Base-by-base conservation (phyloP, 2,797 vertebrate genomes). In the Schizothorax lantsangensis region DNA sequence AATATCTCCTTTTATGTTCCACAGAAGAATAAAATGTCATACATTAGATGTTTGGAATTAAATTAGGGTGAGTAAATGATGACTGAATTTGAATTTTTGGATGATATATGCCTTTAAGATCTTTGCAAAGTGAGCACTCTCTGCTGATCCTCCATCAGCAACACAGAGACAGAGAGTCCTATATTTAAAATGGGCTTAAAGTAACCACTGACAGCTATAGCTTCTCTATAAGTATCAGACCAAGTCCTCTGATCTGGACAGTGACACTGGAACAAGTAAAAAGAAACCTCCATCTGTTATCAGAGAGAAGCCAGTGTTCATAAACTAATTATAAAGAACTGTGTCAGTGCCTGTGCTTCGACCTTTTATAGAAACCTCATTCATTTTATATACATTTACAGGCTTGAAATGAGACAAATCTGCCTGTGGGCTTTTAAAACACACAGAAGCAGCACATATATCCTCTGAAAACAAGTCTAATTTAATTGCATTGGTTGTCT, bases 141-240 rank as follows among this genome's bases (percentile, higher is more conserved):
- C 38, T 54, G 54, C 64, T 43, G 54, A 64, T 30, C 74, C 52
- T 26, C 72, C 12, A 73, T 64, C 38, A 14, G 82, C 71, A 81
- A 54, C 72, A 78, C 82, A 75, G 57, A 83, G 81, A 84, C 77
- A 30, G 49, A n/a, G 71, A 79, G 86, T 8, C 43, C 90, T 90
- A 90, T 87, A 90, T 88, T 83, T 90, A 90, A 86, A 87, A 79
- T 26, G 21, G 43, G 69, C 69, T 78, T 88, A 81, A 83, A 84
- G 86, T 89, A 86, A 83, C 86, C 79, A 83, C 81, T 87, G 82
- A 84, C 88, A 89, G 83, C 85, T 26, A 47, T 2, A 11, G 36
- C 82, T 62, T 57, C 30, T 14, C 45, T 43, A 30, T 9, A 68
- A 9, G 64, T 36, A 33, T 83, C 85, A 81, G 52, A 72, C 74